Evolutionary conservation across 64 coral and sea anemone genomes (phyloP), one percentile per base, ranked within the genome.

Genomic region (Acropora yongei): DNA sequence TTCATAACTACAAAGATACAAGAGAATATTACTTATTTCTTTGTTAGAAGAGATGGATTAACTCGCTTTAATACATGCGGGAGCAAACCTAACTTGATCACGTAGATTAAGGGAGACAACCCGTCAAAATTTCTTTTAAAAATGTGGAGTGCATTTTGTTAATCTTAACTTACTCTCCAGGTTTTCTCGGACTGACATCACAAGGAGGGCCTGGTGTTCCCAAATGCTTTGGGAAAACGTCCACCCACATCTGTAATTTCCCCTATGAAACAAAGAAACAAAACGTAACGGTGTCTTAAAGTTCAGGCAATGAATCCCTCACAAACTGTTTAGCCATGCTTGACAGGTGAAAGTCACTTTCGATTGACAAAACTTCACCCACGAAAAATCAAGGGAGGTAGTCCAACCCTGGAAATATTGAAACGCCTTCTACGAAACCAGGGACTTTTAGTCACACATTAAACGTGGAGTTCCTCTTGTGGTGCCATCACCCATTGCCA

Each of bases 221-320:
- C 16, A 95, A 80, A 49, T 93, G 93, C 47, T 98, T 95, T 2
- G 96, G 96, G 49, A 98, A 95, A 78, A 98, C 84, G 93, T 98
- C 90, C 68, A 93, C 90, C 86, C 90, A 98, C 60, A 95, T 95
- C 39, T 95, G 93, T 4, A 95, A 51, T 80, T 98, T 98, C 10
- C 96, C 93, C 96, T 98, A 47, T 3, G 82, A n/a, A 10, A 77
- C 10, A 2, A 45, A 78, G 76, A 8, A 81, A 30, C 5, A 55
- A 7, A 80, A 51, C 46, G 16, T 1, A 6, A 3, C 8, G 8
- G 11, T 40, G 19, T 5, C n/a, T 42, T 40, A 5, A 8, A 30
- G 30, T 30, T 74, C 67, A 0, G 12, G 13, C 4, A 14, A 4
- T 69, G 4, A 0, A 69, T 69, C 11, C 11, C 66, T 69, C 66